Base-by-base conservation (phyloP, 1,140 invertebrate genomes). In the Phymorhynchus buccinoides region DNA sequence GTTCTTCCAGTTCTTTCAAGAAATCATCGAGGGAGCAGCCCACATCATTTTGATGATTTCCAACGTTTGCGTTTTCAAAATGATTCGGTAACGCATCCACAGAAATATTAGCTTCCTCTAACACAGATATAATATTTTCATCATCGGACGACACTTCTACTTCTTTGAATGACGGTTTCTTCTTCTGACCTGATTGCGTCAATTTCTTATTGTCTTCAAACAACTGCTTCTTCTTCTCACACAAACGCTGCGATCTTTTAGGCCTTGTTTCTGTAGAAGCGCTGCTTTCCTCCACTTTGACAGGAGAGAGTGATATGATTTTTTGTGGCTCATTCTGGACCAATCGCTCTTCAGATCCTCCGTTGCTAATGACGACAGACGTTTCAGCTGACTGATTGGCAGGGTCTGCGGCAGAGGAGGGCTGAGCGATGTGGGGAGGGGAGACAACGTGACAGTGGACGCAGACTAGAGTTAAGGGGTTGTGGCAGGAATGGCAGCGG, bases 391-490 rank as follows among this genome's bases (percentile, higher is more conserved):
- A 2, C 14, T 41, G 32, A 4, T 1, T 39, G 6, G 37, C 37
- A 35, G 37, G 3, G 16, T 75, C 73, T 41, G 35, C 22, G 30
- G 35, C 6, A 9, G 32, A 3, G 41, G 73, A 18, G 16, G 14
- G 35, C 2, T 39, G 37, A 14, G 37, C 2, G 16, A 37, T 35
- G 18, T 3, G 1, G 37, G 73, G 2, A 9, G 7, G 73, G 3
- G 73, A 75, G 73, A 75, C 14, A 3, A 75, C 37, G 9, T 75
- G 73, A 41, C 73, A 75, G 73, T 75, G 1, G 37, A 75, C 73
- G 18, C 73, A 75, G 73, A 75, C 39, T 14, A 75, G 73, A 41
- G 73, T 75, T 35, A 75, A 37, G 27, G 73, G 73, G 73, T 75
- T 75, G 27, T 75, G 73, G 37, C 73, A 75, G 37, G 14, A 4